phyloP scores from a whole-genome alignment of 2,797 vertebrate genomes.

The Acipenser ruthenus region DNA sequence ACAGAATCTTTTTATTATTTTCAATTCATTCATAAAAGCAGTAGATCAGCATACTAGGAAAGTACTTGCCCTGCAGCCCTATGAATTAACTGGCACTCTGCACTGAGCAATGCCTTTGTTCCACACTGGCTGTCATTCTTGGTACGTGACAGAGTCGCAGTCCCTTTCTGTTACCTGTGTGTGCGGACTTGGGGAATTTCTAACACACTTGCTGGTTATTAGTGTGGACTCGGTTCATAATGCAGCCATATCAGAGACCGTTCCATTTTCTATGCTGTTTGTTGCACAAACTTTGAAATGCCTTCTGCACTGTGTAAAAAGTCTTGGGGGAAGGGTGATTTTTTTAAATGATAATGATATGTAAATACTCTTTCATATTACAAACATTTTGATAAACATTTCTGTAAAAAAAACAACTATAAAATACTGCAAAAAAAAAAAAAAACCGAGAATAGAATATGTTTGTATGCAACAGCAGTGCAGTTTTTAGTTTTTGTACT shows the following conservation, averaged over 20 bases:
- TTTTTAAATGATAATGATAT: constrained; percentile 57
- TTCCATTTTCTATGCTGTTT: constrained; percentile 62
- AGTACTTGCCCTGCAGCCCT: too few relatives aligned
- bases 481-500: constrained; percentile 61
- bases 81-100: too few relatives aligned
- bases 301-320: constrained; percentile 77
- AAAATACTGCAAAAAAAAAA: constrained; percentile 49
- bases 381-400: constrained; percentile 73
- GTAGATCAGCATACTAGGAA: too few relatives aligned
- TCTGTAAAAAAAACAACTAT: constrained; percentile 58
- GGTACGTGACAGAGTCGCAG: too few relatives aligned
- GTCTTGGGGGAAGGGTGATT: constrained; percentile 26
- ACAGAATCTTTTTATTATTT: too few relatives aligned
- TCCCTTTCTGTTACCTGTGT: too few relatives aligned
- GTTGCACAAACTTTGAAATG: constrained; percentile 73
- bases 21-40: too few relatives aligned
- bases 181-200: too few relatives aligned
- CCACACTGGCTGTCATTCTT: too few relatives aligned
- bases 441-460: constrained; percentile 65
- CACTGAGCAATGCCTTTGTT: too few relatives aligned
- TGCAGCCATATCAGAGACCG: constrained; percentile 43
- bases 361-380: constrained; percentile 73
- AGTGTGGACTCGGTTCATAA: constrained; percentile 44
- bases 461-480: constrained; percentile 72
- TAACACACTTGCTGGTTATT: neutral